Base-by-base conservation (phyloP, 2,113 vertebrate genomes). In the Phycodurus eques region DNA sequence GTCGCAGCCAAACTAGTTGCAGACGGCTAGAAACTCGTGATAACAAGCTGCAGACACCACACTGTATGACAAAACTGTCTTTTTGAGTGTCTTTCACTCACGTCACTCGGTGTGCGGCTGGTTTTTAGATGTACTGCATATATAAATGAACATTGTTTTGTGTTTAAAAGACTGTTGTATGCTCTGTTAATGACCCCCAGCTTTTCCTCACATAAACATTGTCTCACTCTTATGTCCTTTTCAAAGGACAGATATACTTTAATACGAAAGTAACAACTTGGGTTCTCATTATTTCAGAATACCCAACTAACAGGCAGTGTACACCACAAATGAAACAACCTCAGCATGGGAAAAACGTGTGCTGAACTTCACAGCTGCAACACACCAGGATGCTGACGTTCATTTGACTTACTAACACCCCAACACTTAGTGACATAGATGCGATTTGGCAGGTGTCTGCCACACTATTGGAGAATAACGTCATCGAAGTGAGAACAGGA, bases 361-460 rank as follows among this genome's bases (percentile, higher is more conserved):
- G 53, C 59, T 42, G 35, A 73, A 68, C 75, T 67, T 57, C 43
- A 43, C 35, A 46, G 31, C 61, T 35, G 69, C 31, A 17, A 61
- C 67, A 70, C 49, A 44, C 42, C 0, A 35, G 75, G 78, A 74
- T 71, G 75, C 79, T 86, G 85, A 86, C 78, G 64, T 75, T 62
- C 53, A 54, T 77, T 53, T 67, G 85, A 82, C 72, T 42, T 66
- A 60, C 67, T 71, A 61, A 61, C n/a, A 1, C 51, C 22, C 33
- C 43, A 60, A 72, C 71, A 67, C 71, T 47, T 22, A 49, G 20
- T 75, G 51, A 20, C 7, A 67, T 19, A 73, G 54, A 27, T 2
- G 6, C 66, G 66, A 70, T 71, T 46, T 53, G 53, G 69, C 20
- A 70, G 47, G 46, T 35, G n/a, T 31, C 43, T 46, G 49, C 72